Percentiles rank a stretch among this genome's conserved stretches.
phyloP scores from a whole-genome alignment of 1,140 invertebrate species.

The Reticulitermes speratus region DNA sequence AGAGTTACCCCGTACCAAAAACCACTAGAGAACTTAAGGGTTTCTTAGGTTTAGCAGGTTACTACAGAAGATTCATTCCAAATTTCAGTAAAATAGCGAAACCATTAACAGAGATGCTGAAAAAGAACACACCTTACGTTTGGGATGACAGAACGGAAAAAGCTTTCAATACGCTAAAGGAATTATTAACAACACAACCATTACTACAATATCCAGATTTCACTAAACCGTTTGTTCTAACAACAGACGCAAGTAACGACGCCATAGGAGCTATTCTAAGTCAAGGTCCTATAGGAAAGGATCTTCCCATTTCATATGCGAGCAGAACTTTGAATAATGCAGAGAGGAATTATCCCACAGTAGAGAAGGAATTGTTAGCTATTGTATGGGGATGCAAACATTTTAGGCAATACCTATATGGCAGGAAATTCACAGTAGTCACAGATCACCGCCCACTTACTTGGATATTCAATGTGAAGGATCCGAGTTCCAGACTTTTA shows the following conservation, averaged over 20 bases:
- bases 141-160: constrained; percentile 39
- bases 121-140: constrained; percentile 42
- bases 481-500: constrained; percentile 49
- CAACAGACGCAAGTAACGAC: constrained; percentile 28
- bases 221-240: not conserved
- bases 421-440: constrained; percentile 48
- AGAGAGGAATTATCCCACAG: constrained; percentile 47
- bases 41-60: constrained; percentile 49
- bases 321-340: constrained; percentile 42
- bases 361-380: constrained; percentile 54
- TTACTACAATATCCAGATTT: constrained; percentile 31
- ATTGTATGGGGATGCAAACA: constrained; percentile 51
- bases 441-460: constrained; percentile 54
- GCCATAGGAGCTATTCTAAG: constrained; percentile 35
- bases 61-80: constrained; percentile 43
- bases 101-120: constrained; percentile 45
- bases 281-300: constrained; percentile 34
- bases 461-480: constrained; percentile 50
- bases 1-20: constrained; percentile 46
- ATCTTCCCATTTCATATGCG: constrained; percentile 40
- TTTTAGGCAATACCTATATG: constrained; percentile 51
- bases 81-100: constrained; percentile 43
- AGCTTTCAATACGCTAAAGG: constrained; percentile 41
- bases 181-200: not conserved
- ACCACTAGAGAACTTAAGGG: constrained; percentile 45